Evolutionary conservation across 2,797 vertebrate genomes (phyloP).

Genomic region (Taenioides sp.): DNA sequence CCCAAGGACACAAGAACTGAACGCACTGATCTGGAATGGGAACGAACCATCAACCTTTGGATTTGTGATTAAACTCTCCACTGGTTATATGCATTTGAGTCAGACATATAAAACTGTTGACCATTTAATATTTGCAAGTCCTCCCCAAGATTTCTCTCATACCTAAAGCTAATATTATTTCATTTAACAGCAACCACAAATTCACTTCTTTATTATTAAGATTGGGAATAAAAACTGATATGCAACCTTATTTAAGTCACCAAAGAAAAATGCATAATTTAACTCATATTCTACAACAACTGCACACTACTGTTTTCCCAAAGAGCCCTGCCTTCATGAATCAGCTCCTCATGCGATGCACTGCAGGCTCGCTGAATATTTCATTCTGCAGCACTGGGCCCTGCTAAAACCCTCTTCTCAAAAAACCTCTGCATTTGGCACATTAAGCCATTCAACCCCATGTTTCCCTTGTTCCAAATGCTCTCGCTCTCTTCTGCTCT

Average conservation of each 20-base stretch:
- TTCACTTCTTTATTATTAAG: not conserved
- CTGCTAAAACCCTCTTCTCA: not conserved
- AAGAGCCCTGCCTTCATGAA: not conserved
- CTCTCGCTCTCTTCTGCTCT: not conserved
- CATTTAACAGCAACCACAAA: not conserved
- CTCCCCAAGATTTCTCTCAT: not conserved
- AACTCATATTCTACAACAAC: not conserved
- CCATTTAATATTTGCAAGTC: not conserved
- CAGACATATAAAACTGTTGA: not conserved
- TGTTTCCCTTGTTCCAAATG: not conserved
- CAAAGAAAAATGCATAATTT: not conserved
- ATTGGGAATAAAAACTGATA: not conserved
- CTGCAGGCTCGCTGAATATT: slow-evolving; percentile 9
- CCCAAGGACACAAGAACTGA: no score
- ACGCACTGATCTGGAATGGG: not conserved
- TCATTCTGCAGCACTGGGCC: slow-evolving; percentile 6
- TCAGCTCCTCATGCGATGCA: slow-evolving; percentile 4
- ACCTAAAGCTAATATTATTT: not conserved
- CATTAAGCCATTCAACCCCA: not conserved
- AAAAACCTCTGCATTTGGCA: slow-evolving; percentile 12
- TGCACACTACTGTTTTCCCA: not conserved
- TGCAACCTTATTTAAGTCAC: not conserved
- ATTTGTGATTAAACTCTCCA: not conserved
- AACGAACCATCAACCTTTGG: not conserved
- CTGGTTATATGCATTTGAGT: no score